phyloP scores from a whole-genome alignment of 2,113 vertebrate genomes.

The Mobula hypostoma region DNA sequence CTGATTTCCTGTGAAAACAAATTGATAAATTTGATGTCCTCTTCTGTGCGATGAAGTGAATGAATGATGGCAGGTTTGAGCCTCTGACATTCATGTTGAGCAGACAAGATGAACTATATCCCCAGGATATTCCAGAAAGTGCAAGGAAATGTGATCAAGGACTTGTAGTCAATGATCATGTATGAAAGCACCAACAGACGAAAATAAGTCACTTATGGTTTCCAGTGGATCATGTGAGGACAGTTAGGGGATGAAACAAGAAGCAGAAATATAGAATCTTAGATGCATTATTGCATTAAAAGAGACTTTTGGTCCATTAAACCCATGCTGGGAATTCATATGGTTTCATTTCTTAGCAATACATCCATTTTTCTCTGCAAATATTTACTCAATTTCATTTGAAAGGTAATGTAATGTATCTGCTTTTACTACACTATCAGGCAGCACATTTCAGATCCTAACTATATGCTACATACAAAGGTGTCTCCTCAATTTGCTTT shows the following conservation, averaged over 20 bases:
- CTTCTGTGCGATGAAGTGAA: background rate
- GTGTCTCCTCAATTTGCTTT: no score
- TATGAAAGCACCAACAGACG: background rate
- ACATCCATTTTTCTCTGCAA: no score
- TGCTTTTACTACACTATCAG: no score
- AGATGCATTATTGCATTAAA: background rate
- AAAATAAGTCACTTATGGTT: background rate
- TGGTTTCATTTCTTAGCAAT: no score
- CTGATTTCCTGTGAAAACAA: background rate
- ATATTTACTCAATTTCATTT: no score
- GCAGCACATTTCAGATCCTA: no score
- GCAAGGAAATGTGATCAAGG: background rate
- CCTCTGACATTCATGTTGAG: conserved; percentile 9
- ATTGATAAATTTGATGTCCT: background rate
- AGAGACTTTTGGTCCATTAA: background rate
- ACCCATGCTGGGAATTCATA: background rate
- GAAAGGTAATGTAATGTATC: no score
- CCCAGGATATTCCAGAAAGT: conserved; percentile 11
- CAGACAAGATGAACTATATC: conserved; percentile 3
- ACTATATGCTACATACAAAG: no score
- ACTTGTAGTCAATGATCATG: background rate
- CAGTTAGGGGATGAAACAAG: background rate
- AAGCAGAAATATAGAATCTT: no score
- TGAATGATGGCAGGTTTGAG: conserved; percentile 30
- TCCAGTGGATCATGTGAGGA: background rate